Conservation (phyloP, 2,113 vertebrate species). For the Centropristis striata region DNA sequence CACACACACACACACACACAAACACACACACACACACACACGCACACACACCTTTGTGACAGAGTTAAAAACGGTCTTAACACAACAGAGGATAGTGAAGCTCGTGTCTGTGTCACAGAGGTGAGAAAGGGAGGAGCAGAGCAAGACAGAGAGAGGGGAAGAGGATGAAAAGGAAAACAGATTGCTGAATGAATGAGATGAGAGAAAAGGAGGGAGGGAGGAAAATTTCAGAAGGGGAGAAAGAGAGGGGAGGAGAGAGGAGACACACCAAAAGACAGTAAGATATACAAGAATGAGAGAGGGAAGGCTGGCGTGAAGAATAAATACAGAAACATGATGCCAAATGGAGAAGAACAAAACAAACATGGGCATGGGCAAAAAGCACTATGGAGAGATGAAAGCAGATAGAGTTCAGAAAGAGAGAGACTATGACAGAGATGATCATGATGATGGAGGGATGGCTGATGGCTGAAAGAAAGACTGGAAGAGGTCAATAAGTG, state of each 20-base stretch:
- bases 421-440: background rate
- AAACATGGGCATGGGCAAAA: conserved; percentile 3
- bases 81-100: background rate
- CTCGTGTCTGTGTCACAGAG: background rate
- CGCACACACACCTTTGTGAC: conserved; percentile 4
- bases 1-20: background rate
- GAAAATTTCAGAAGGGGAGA: background rate
- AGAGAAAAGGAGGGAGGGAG: background rate
- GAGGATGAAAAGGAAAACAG: background rate
- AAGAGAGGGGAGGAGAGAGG: background rate
- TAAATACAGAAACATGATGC: conserved; percentile 12
- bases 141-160: background rate
- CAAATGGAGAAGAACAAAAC: conserved; percentile 24
- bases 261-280: background rate
- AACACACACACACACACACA: background rate
- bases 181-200: background rate
- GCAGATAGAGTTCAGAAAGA: conserved; percentile 13
- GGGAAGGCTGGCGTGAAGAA: background rate
- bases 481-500: conserved; percentile 9
- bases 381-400: background rate
- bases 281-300: background rate
- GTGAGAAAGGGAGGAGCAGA: conserved; percentile 8
- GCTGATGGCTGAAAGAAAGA: conserved; percentile 10
- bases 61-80: conserved; percentile 10
- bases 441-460: conserved; percentile 12